These are phyloP conservation scores for Sesamia nonagrioides DNA, from an alignment of 1,140 invertebrate genomes.

Conservation along the genomic window DNA sequence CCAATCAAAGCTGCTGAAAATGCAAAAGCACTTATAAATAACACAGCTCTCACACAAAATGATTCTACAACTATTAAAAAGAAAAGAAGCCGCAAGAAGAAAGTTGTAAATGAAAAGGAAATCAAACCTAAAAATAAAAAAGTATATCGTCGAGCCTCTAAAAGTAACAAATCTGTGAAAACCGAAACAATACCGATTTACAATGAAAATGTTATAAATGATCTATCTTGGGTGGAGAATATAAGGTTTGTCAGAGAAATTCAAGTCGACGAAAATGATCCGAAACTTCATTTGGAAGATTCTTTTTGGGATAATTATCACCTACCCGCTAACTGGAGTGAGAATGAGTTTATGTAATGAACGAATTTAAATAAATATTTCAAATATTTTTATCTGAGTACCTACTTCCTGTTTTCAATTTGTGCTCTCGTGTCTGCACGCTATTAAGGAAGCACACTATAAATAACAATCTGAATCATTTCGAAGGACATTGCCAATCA, in stretches of 20 bases:
- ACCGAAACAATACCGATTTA: slow-evolving; percentile 39
- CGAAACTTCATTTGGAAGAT: slow-evolving; percentile 54
- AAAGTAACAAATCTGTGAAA: slow-evolving; percentile 4
- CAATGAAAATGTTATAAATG: slow-evolving; percentile 52
- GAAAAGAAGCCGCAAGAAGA: slow-evolving; percentile 12
- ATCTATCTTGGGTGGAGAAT: slow-evolving; percentile 73
- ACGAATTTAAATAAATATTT: background rate
- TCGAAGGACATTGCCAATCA: too few species aligned
- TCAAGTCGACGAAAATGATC: slow-evolving; percentile 63
- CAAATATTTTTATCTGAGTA: background rate
- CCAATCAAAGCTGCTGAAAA: background rate
- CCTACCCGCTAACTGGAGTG: slow-evolving; percentile 58
- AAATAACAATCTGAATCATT: too few species aligned
- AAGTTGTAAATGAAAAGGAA: background rate
- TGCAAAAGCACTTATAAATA: background rate
- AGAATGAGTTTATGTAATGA: slow-evolving; percentile 27
- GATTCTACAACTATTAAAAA: background rate
- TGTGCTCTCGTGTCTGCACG: background rate
- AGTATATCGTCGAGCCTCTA: background rate
- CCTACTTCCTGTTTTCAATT: background rate
- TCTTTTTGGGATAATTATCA: slow-evolving; percentile 69
- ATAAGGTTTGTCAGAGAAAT: slow-evolving; percentile 70
- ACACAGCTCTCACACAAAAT: background rate
- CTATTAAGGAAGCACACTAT: too few species aligned
- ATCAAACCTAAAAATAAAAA: slow-evolving; percentile 17